These are phyloP conservation scores for Terrapene triunguis DNA, from an alignment of 2,113 vertebrate species.

Conservation along the genomic window DNA sequence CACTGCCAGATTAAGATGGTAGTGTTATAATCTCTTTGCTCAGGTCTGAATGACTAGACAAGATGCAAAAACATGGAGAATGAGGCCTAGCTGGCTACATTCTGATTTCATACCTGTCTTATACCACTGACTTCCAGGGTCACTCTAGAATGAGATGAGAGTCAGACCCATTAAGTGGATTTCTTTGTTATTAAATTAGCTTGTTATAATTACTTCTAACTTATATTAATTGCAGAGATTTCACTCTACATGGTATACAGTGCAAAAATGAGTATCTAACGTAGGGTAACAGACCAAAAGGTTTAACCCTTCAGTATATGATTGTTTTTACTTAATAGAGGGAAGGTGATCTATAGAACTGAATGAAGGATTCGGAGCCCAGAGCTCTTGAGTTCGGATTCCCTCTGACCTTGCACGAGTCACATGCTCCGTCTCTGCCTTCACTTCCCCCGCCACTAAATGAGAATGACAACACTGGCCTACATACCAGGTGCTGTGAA, in stretches of 20 bases:
- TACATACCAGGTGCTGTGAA: neutral
- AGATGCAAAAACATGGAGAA: neutral
- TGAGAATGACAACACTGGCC: neutral
- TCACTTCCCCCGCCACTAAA: neutral
- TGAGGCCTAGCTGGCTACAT: neutral
- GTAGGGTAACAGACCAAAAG: neutral
- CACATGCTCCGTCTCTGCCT: neutral
- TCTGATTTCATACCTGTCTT: neutral
- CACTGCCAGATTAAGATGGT: neutral
- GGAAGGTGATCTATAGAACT: neutral
- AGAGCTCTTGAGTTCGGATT: neutral
- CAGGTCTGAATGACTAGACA: neutral
- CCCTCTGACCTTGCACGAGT: neutral
- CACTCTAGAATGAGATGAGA: neutral
- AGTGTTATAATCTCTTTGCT: constrained; percentile 24
- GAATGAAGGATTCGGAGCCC: neutral
- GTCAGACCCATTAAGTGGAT: neutral
- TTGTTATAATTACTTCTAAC: constrained; percentile 18
- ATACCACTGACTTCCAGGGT: neutral
- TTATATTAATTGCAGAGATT: constrained; percentile 30
- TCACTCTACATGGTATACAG: neutral
- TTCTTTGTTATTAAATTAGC: neutral
- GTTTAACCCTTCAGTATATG: neutral
- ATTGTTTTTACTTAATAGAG: neutral
- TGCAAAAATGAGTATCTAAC: neutral